These are phyloP conservation scores for Telenomus remus DNA, from an alignment of 1,140 invertebrate genomes.

Conservation along the genomic window DNA sequence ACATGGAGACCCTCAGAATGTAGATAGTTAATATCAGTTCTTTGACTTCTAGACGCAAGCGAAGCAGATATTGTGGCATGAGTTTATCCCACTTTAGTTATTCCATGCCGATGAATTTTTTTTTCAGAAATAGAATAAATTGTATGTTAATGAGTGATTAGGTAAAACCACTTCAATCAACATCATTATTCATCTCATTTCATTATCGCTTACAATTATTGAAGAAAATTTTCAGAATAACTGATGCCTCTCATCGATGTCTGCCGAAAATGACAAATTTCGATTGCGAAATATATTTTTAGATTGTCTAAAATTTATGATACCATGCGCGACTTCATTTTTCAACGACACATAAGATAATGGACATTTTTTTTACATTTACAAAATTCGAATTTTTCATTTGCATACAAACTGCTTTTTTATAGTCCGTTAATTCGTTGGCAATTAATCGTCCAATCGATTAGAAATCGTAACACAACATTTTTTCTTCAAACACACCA, in stretches of 20 bases:
- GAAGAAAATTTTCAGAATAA: no score
- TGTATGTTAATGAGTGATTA: conserved; percentile 27
- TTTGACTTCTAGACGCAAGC: no score
- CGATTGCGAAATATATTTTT: no score
- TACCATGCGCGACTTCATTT: not conserved
- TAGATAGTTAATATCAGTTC: conserved; percentile 35
- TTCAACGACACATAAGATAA: conserved; percentile 8
- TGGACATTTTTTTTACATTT: conserved; percentile 6
- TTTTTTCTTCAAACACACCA: conserved; percentile 7
- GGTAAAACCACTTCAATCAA: not conserved
- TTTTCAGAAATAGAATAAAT: conserved; percentile 12
- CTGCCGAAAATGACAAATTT: no score
- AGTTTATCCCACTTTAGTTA: conserved; percentile 10
- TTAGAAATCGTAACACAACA: conserved; percentile 21
- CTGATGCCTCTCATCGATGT: no score
- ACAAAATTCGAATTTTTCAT: conserved; percentile 13
- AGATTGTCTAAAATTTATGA: no score
- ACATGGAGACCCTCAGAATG: conserved; percentile 11
- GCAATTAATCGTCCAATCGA: conserved; percentile 33
- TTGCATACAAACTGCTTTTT: conserved; percentile 12
- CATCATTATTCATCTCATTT: no score
- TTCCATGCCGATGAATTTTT: no score
- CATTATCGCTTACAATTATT: no score
- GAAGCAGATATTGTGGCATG: no score
- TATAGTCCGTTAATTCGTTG: conserved; percentile 2